phyloP scores from a whole-genome alignment of 2,888 invertebrate genomes.

The Lycia hirtaria region DNA sequence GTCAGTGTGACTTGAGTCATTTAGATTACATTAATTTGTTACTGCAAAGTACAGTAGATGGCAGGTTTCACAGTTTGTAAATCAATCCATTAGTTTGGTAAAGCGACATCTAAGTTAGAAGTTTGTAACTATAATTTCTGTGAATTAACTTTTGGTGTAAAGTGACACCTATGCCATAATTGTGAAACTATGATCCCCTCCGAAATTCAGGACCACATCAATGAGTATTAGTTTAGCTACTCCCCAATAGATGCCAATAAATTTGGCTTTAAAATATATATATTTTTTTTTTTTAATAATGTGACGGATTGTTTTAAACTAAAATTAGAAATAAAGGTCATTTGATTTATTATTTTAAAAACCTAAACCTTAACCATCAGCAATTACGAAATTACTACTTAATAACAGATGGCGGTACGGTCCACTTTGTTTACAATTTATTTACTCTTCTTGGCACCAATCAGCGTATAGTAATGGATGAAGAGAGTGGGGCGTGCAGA shows the following conservation, averaged over 20 bases:
- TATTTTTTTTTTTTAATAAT: not conserved
- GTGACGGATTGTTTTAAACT: no score
- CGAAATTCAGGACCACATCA: no score
- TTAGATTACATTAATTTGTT: no score
- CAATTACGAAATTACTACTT: no score
- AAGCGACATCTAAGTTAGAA: not conserved
- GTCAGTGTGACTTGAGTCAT: no score
- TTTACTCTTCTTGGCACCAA: constrained; percentile 27
- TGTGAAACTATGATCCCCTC: no score
- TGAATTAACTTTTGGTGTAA: no score
- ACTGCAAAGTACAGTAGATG: not conserved
- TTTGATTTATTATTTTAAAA: no score
- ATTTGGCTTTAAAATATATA: not conserved
- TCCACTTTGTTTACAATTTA: constrained; percentile 39
- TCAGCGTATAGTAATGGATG: constrained; percentile 50
- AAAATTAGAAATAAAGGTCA: no score
- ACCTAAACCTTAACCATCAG: no score
- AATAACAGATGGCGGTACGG: constrained; percentile 30
- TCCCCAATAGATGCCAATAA: constrained; percentile 44
- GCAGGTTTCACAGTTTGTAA: not conserved
- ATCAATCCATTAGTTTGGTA: not conserved
- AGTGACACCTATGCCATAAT: no score
- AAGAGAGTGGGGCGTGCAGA: constrained; percentile 49
- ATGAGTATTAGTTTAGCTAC: constrained; percentile 16
- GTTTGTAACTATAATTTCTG: not conserved